These are phyloP conservation scores for Philonicus albiceps DNA, from an alignment of 2,888 invertebrate genomes.

Conservation along the genomic window DNA sequence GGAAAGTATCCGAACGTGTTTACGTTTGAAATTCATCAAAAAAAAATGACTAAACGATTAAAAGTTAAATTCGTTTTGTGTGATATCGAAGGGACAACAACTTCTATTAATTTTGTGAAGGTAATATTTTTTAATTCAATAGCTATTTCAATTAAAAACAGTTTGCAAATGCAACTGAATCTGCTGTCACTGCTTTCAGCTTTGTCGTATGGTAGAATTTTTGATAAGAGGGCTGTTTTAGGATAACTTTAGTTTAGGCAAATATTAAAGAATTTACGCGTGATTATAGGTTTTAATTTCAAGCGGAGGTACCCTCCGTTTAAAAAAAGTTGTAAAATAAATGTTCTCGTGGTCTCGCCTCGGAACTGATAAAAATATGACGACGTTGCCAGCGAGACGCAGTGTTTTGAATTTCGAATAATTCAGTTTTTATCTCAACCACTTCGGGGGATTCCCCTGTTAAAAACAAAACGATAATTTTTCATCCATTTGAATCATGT, in stretches of 20 bases:
- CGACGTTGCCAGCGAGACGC: not conserved
- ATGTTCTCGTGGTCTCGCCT: not conserved
- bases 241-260: not conserved
- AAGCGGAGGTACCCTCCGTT: not conserved
- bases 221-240: not conserved
- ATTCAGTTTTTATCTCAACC: not conserved
- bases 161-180: not conserved
- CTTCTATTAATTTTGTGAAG: slow-evolving; percentile 76
- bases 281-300: not conserved
- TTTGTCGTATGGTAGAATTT: not conserved
- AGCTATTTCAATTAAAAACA: not conserved
- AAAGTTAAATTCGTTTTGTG: slow-evolving; percentile 63
- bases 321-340: not conserved
- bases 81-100: slow-evolving; percentile 79
- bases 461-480: no score
- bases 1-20: not conserved
- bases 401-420: not conserved
- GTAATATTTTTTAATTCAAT: slow-evolving; percentile 55
- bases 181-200: not conserved
- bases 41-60: not conserved
- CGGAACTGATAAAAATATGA: not conserved
- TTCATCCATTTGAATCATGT: no score
- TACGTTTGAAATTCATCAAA: not conserved
- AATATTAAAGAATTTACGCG: not conserved
- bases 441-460: not conserved